These are phyloP conservation scores for Vicugna pacos DNA, from an alignment of 2,113 vertebrate species.

Conservation along the genomic window DNA sequence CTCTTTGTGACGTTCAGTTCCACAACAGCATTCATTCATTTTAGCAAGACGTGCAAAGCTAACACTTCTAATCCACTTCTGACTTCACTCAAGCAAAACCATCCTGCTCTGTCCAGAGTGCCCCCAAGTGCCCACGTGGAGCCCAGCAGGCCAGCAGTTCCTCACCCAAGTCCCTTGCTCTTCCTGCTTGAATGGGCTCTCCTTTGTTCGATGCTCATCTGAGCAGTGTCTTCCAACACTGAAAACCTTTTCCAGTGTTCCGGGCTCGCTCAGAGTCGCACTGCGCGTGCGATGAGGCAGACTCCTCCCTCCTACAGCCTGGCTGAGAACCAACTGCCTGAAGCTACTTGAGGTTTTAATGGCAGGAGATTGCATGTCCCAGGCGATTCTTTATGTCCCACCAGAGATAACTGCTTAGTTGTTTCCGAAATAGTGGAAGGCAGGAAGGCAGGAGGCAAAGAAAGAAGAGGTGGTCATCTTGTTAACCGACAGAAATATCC, in stretches of 20 bases:
- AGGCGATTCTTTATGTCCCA: not conserved
- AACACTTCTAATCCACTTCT: not conserved
- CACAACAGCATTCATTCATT: not conserved
- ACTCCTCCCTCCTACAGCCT: not conserved
- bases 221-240: not conserved
- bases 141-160: not conserved
- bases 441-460: too few species aligned
- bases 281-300: too few species aligned
- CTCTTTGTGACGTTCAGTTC: not conserved
- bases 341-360: not conserved
- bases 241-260: not conserved
- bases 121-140: not conserved
- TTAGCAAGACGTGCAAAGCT: not conserved
- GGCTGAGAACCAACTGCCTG: not conserved
- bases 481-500: too few species aligned
- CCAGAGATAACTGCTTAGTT: not conserved
- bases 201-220: not conserved
- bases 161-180: not conserved
- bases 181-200: not conserved
- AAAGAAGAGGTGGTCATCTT: too few species aligned
- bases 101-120: not conserved
- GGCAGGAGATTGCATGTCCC: not conserved
- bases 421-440: not conserved
- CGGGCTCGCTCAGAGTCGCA: not conserved
- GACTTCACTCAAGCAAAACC: conserved; percentile 9